These are phyloP conservation scores for Crenichthys baileyi DNA, from an alignment of 2,797 vertebrate species.

Conservation along the genomic window DNA sequence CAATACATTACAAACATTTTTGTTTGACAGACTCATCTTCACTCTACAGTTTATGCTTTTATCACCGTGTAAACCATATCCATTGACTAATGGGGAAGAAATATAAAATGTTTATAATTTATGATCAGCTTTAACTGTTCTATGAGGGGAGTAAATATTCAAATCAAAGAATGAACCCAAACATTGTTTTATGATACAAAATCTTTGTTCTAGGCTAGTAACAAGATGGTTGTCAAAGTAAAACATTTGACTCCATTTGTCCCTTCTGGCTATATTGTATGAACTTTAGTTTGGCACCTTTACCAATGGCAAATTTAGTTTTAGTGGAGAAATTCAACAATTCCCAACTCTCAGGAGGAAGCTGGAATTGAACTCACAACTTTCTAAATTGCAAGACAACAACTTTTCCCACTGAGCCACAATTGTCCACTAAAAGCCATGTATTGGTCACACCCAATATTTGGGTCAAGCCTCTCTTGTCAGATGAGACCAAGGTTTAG, in stretches of 20 bases:
- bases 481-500: not conserved
- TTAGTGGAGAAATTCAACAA: constrained; percentile 55
- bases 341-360: not conserved
- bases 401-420: too few relatives aligned
- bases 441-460: not conserved
- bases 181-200: constrained; percentile 8
- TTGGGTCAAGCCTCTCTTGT: not conserved
- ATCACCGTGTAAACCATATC: not conserved
- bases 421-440: not conserved
- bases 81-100: not conserved
- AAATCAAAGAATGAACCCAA: not conserved
- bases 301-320: constrained; percentile 41
- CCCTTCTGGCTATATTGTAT: constrained; percentile 39
- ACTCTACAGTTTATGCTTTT: not conserved
- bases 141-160: not conserved
- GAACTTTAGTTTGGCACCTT: constrained; percentile 44
- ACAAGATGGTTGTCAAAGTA: constrained; percentile 24
- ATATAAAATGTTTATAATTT: not conserved
- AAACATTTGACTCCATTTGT: constrained; percentile 49
- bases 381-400: too few relatives aligned
- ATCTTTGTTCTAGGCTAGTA: not conserved
- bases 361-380: too few relatives aligned
- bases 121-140: not conserved
- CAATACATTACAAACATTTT: not conserved
- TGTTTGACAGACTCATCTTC: not conserved